Base-by-base conservation (phyloP, 1,140 invertebrate genomes). In the Danaus melanippus region DNA sequence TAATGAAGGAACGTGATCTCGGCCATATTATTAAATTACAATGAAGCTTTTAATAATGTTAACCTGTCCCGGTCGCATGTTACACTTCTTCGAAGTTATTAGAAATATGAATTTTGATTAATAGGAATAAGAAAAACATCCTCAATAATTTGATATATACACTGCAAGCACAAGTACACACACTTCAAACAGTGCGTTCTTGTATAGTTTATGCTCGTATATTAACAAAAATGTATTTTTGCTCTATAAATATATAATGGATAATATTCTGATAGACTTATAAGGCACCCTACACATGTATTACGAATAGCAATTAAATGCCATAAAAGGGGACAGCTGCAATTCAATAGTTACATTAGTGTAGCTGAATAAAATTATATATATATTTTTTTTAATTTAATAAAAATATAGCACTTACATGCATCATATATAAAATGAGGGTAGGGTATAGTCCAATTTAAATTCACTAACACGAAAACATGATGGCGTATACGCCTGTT, bases 371-470 rank as follows among this genome's bases (percentile, higher is more conserved):
- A 32, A 32, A 32, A 32, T 32, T 32, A 32, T 32, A 32, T 32
- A 32, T 32, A 32, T 32, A 32, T 7, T 32, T 32, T 32, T 32
- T 32, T 32, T 3, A 32, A 7, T 32, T 32, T 7, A 50, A 53
- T 56, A 50, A 10, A 49, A 58, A 50, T 43, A 64, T 54, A 58
- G 58, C 42, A 82, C 83, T 86, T 68, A 86, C 83, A 76, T 86
- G 83, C 83, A 86, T 86, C 70, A 78, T 81, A 71, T 63, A 63
- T 74, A 65, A 66, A 63, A 66, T 41, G 56, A 15, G 51, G 58
- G 52, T 60, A 32, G 21, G 21, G 21, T 44, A 53, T 56, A 61
- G 66, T 64, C 57, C 55, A 67, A 63, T 42, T 58, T 45, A 48
- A 56, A 58, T 62, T 57, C 72, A 78, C 73, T 75, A 71, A 53